Evolutionary conservation across 2,797 vertebrate species (phyloP).

Genomic region (Carapus acus): DNA sequence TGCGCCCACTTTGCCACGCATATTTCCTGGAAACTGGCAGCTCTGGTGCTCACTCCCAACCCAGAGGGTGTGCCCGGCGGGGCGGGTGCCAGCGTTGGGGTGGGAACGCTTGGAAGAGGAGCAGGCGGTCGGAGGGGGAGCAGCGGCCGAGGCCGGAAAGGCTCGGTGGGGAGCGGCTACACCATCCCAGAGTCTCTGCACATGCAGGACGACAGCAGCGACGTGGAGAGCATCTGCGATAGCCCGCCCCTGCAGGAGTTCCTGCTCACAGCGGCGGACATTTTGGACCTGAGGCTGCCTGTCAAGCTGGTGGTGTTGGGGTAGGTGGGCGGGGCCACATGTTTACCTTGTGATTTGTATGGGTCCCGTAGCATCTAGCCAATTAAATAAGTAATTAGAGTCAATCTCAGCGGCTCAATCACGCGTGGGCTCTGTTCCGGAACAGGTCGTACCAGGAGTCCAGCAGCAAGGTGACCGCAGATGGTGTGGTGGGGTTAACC

Average conservation of each 20-base stretch:
- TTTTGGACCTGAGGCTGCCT: slow-evolving; percentile 89
- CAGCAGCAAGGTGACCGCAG: slow-evolving; percentile 88
- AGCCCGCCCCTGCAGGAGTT: slow-evolving; percentile 95
- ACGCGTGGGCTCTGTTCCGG: slow-evolving; percentile 1
- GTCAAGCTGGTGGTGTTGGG: slow-evolving; percentile 93
- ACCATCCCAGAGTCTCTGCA: slow-evolving; percentile 90
- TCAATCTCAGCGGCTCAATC: neutral
- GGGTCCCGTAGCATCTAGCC: neutral
- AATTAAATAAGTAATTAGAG: too few relatives aligned
- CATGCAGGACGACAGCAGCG: slow-evolving; percentile 90
- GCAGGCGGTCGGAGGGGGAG: slow-evolving; percentile 60
- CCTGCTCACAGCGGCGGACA: slow-evolving; percentile 91
- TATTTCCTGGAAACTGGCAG: slow-evolving; percentile 95
- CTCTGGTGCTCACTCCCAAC: slow-evolving; percentile 89
- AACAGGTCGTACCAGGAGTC: slow-evolving; percentile 89
- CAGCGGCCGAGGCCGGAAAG: slow-evolving; percentile 62
- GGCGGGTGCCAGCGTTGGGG: slow-evolving; percentile 49
- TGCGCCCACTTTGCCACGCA: slow-evolving; percentile 97
- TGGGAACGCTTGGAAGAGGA: slow-evolving; percentile 60
- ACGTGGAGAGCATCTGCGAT: slow-evolving; percentile 92
- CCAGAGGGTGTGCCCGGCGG: slow-evolving; percentile 67
- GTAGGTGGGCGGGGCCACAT: slow-evolving; percentile 49
- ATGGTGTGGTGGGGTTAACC: slow-evolving; percentile 91
- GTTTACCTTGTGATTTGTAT: neutral
- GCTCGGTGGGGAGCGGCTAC: slow-evolving; percentile 73